Conservation (phyloP, 2,888 invertebrate genomes). For the Orthonychiurus folsomi region DNA sequence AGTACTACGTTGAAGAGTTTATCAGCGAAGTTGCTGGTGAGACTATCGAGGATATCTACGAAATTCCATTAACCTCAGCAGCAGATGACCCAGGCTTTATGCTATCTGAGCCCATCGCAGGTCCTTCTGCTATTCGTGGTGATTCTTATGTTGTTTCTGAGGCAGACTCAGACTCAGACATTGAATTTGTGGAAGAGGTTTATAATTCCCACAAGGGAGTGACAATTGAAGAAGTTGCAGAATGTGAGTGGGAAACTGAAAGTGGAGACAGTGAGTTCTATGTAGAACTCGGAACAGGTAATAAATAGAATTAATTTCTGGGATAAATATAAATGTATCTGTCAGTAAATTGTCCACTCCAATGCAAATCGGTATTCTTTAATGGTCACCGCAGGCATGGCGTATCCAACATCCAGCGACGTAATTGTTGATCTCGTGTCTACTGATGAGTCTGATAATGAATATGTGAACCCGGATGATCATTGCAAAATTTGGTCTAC, state of each 20-base stretch:
- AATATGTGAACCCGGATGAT: constrained; percentile 17
- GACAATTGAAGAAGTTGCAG: constrained; percentile 29
- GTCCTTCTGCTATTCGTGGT: constrained; percentile 11
- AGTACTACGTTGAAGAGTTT: no score
- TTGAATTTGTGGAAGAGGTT: constrained; percentile 34
- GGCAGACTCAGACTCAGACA: constrained; percentile 28
- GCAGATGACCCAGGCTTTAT: no score
- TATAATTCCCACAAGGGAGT: constrained; percentile 23
- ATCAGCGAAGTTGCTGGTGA: no score
- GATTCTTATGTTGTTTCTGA: constrained; percentile 18
- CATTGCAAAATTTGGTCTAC: constrained; percentile 25
- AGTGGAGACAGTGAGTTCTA: neutral
- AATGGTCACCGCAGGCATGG: no score
- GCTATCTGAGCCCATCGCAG: constrained; percentile 8
- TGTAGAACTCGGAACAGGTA: neutral
- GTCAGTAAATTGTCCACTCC: no score
- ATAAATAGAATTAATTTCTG: neutral
- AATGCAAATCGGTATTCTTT: no score
- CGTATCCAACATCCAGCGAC: no score
- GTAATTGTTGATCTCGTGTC: constrained; percentile 16
- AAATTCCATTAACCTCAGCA: no score
- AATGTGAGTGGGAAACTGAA: neutral
- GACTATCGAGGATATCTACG: no score
- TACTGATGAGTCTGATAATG: constrained; percentile 28
- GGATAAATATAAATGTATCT: no score